These are phyloP conservation scores for Cerastis leucographa DNA, from an alignment of 2,888 invertebrate species.

Conservation along the genomic window DNA sequence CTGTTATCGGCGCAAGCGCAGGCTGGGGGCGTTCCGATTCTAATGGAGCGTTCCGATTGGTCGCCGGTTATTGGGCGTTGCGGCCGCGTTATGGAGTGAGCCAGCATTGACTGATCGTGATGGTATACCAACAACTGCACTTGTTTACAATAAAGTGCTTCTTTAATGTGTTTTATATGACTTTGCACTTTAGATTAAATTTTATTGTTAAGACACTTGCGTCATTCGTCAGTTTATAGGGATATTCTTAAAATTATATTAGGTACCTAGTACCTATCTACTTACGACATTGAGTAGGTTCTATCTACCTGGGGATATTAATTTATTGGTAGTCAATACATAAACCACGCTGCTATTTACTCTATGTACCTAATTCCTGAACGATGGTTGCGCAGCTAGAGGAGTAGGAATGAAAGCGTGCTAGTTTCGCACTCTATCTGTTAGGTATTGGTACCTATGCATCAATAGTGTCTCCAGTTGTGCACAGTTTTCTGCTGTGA, in stretches of 20 bases:
- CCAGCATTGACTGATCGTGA: constrained; percentile 83
- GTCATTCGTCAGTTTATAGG: constrained; percentile 77
- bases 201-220: constrained; percentile 84
- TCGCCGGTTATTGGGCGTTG: constrained; percentile 77
- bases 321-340: neutral
- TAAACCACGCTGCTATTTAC: neutral
- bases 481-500: neutral
- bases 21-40: constrained; percentile 80
- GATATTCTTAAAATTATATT: constrained; percentile 61
- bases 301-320: neutral
- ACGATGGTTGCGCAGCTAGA: too few species aligned
- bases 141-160: constrained; percentile 89
- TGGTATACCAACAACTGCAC: constrained; percentile 85
- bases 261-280: neutral
- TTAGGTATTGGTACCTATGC: neutral
- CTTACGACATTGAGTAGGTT: neutral
- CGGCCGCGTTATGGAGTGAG: constrained; percentile 79
- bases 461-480: neutral
- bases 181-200: constrained; percentile 84
- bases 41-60: constrained; percentile 80
- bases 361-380: neutral
- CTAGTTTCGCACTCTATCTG: neutral
- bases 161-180: constrained; percentile 89
- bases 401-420: neutral
- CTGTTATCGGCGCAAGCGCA: constrained; percentile 82